phyloP scores from a whole-genome alignment of 2,797 vertebrate genomes.

The Hyperoplus lanceolatus region DNA sequence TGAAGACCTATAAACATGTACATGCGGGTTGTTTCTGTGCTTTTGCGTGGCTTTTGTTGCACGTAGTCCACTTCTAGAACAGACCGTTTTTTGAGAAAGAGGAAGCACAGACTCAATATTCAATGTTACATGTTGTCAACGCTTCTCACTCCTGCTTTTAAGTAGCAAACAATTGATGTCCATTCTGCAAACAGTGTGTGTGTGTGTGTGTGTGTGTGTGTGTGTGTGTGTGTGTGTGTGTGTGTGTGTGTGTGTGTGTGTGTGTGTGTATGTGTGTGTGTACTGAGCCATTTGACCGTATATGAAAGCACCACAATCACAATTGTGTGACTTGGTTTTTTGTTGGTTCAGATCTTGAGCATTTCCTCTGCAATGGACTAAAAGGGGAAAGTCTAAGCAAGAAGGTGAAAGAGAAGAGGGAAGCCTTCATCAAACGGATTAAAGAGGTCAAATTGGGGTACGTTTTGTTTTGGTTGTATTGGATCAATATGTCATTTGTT shows the following conservation, averaged over 20 bases:
- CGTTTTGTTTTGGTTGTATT: conserved; percentile 21
- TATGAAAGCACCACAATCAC: not conserved
- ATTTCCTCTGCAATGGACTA: conserved; percentile 88
- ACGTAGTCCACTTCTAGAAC: not conserved
- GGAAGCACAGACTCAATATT: conserved; percentile 56
- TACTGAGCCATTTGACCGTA: not conserved
- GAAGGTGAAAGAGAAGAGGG: conserved; percentile 93
- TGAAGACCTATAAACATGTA: too few relatives aligned
- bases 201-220: not conserved
- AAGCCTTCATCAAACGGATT: conserved; percentile 91
- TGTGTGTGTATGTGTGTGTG: conserved; percentile 7
- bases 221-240: conserved; percentile 1
- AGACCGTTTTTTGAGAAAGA: conserved; percentile 45
- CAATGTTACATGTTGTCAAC: not conserved
- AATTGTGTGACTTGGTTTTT: conserved; percentile 1
- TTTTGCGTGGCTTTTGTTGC: not conserved
- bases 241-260: not conserved
- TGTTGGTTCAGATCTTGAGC: conserved; percentile 88
- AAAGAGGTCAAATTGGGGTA: conserved; percentile 92
- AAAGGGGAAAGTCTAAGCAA: conserved; percentile 95
- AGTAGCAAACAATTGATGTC: not conserved
- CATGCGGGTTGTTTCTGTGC: not conserved
- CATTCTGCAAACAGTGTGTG: not conserved
- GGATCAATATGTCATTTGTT: not conserved
- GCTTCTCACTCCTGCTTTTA: not conserved